Evolutionary conservation across 2,797 vertebrate genomes (phyloP).

Genomic region (Glyptemys insculpta): DNA sequence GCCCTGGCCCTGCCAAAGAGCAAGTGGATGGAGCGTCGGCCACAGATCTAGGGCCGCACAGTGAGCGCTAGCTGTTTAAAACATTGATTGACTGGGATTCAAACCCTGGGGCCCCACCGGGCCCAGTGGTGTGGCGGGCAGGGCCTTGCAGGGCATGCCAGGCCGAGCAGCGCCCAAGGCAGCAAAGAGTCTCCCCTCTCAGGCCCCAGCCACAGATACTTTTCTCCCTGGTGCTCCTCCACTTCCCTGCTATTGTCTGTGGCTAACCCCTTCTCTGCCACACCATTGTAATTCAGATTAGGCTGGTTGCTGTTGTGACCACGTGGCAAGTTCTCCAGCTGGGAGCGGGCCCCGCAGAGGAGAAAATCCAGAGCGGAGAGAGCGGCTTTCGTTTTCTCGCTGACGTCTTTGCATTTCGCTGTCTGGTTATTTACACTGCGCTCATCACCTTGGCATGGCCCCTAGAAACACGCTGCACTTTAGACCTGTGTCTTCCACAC

Average conservation of each 20-base stretch:
- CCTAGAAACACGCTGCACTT: neutral
- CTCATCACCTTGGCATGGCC: neutral
- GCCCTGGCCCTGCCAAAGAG: too few relatives aligned
- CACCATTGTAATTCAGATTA: neutral
- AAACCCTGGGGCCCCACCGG: neutral
- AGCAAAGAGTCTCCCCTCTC: neutral
- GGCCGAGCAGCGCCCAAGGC: neutral
- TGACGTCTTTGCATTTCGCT: too few relatives aligned
- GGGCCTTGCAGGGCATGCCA: neutral
- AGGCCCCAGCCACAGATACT: too few relatives aligned
- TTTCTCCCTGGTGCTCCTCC: neutral
- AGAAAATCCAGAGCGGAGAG: too few relatives aligned
- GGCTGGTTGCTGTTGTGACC: neutral
- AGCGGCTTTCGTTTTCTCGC: neutral
- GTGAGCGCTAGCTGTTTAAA: too few relatives aligned
- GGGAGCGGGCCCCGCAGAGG: too few relatives aligned
- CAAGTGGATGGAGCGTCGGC: too few relatives aligned
- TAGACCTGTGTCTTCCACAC: neutral
- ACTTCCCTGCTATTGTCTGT: neutral
- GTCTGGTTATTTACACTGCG: neutral
- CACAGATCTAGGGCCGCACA: too few relatives aligned
- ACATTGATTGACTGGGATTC: neutral
- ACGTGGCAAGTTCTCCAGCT: too few relatives aligned
- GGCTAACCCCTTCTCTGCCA: too few relatives aligned
- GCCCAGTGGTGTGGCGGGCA: neutral